These are phyloP conservation scores for Neodiprion fabricii DNA, from an alignment of 1,140 invertebrate genomes.

Conservation along the genomic window DNA sequence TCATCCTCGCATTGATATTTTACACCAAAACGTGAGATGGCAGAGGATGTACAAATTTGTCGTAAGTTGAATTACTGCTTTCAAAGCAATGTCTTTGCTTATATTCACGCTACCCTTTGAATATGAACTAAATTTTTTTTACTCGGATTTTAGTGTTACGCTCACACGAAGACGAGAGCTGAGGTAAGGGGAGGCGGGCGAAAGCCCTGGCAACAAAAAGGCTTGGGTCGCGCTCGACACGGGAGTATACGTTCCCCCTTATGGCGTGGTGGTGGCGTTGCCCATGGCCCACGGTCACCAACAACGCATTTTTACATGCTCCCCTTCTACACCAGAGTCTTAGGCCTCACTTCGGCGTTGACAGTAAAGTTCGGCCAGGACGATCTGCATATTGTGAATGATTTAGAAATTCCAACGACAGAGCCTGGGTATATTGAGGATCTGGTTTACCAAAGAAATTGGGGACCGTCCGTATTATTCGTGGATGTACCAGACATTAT, in stretches of 20 bases:
- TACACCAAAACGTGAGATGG: conserved; percentile 89
- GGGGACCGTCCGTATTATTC: conserved; percentile 96
- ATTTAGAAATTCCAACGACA: conserved; percentile 85
- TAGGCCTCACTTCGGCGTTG: conserved; percentile 82
- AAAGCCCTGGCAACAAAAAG: conserved; percentile 98
- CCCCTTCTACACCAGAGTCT: conserved; percentile 74
- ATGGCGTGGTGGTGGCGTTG: conserved; percentile 80
- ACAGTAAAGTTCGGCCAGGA: conserved; percentile 94
- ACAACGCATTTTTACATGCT: conserved; percentile 94
- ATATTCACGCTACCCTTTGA: background rate
- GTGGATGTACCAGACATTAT: conserved; percentile 88
- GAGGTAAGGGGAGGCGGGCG: conserved; percentile 87
- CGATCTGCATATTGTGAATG: conserved; percentile 91
- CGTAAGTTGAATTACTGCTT: conserved; percentile 58
- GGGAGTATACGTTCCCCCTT: conserved; percentile 90
- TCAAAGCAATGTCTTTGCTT: background rate
- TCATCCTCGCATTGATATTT: conserved; percentile 86
- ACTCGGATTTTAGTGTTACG: conserved; percentile 64
- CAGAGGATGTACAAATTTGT: conserved; percentile 85
- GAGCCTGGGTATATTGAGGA: conserved; percentile 82
- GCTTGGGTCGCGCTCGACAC: conserved; percentile 84
- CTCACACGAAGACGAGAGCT: conserved; percentile 75
- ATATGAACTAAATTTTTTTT: background rate
- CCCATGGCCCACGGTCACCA: conserved; percentile 89
- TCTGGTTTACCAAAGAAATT: conserved; percentile 82